Percentiles rank a stretch among this genome's conserved stretches.
Evolutionary conservation across 2,797 vertebrate species (phyloP).

Genomic region (Neosilurus mollespiculum): DNA sequence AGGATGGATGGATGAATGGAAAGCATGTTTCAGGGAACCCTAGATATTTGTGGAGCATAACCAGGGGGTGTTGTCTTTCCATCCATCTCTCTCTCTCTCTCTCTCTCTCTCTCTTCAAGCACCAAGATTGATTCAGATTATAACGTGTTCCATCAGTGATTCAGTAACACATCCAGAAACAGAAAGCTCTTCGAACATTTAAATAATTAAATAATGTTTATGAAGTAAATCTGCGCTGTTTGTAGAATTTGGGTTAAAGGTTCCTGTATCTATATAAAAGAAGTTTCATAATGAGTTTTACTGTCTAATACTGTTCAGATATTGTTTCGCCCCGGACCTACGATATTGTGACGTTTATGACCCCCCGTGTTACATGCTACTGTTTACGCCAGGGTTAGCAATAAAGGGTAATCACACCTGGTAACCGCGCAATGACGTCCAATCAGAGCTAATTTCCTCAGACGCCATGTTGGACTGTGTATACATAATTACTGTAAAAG

Average conservation of each 20-base stretch:
- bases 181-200: neutral
- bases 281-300: neutral
- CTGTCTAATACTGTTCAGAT: neutral
- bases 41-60: neutral
- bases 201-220: neutral
- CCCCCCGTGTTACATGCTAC: neutral
- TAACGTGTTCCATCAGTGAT: neutral
- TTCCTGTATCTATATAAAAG: neutral
- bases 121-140: neutral
- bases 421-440: conserved; percentile 14
- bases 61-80: neutral
- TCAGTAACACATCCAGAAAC: neutral
- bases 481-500: conserved; percentile 19
- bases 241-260: neutral
- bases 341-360: conserved; percentile 13
- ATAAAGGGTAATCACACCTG: conserved; percentile 14
- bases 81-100: too few relatives aligned
- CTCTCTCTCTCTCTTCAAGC: too few relatives aligned
- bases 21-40: neutral
- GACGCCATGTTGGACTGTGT: conserved; percentile 14
- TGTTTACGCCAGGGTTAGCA: conserved; percentile 13
- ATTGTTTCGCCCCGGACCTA: neutral
- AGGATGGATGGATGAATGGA: too few relatives aligned
- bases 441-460: conserved; percentile 38
- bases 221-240: neutral